Conservation (phyloP, 1,140 invertebrate species). For the Neodiprion pinetum region DNA sequence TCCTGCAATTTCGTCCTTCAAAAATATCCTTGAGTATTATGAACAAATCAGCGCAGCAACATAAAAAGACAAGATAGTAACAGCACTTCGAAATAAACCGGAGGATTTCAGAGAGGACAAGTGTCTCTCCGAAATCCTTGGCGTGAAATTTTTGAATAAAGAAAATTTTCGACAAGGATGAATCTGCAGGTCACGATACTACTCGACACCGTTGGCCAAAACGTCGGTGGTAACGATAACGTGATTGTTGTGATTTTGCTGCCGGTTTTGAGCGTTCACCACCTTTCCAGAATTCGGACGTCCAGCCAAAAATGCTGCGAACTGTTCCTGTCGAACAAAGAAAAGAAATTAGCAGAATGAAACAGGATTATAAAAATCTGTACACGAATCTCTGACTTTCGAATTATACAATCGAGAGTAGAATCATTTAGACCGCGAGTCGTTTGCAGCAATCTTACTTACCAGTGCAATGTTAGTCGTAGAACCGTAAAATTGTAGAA, state of each 20-base stretch:
- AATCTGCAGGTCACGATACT: conserved; percentile 21
- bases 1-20: too few species aligned
- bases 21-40: too few species aligned
- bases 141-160: too few species aligned
- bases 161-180: too few species aligned
- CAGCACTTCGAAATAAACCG: too few species aligned
- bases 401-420: conserved; percentile 13
- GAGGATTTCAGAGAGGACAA: too few species aligned
- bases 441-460: conserved; percentile 22
- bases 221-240: conserved; percentile 58
- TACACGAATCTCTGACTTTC: not conserved
- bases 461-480: conserved; percentile 51
- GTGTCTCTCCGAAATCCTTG: too few species aligned
- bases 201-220: conserved; percentile 62
- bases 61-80: too few species aligned
- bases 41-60: too few species aligned
- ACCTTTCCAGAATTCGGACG: conserved; percentile 64
- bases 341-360: not conserved
- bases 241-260: conserved; percentile 62
- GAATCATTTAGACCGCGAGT: not conserved
- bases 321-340: conserved; percentile 58
- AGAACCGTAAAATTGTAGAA: conserved; percentile 30
- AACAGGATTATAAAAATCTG: too few species aligned
- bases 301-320: conserved; percentile 66
- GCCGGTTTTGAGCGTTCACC: conserved; percentile 41